Evolutionary conservation across 2,888 invertebrate genomes (phyloP), one percentile per base, ranked within the genome.

Genomic region (Anagyrus pseudococci): DNA sequence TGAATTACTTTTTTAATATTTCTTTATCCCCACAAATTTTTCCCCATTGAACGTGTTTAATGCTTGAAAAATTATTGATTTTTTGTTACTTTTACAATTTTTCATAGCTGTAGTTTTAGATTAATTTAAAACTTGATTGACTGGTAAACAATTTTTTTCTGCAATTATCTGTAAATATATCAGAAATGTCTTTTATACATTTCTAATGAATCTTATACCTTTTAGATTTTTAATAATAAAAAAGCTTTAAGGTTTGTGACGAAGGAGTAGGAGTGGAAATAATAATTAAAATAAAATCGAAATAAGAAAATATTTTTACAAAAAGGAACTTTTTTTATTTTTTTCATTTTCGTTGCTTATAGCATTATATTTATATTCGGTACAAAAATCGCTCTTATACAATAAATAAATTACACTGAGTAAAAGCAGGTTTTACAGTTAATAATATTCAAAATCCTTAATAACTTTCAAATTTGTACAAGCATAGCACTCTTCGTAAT

Each of bases 391-490:
- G 70, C 76, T 67, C 77, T 75, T 78, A 79, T 75, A 80, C 73
- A 80, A 79, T 80, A 80, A 80, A 80, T 80, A 80, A 79, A 73
- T 78, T 77, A 77, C 72, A 75, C 67, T 69, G 69, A 70, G 56
- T 44, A 63, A 67, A 59, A 57, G 43, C 41, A 56, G 52, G 47
- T 53, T 48, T 57, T 20, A 53, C 53, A 53, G 7, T 41, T 59
- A 43, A 15, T 52, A 47, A 48, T 49, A 54, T 54, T 65, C 29
- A 50, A 64, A 64, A 61, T 61, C 46, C 48, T 46, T 65, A 37
- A 33, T 53, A 47, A 49, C 19, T 44, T 44, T 44, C 58, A 48
- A 64, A 64, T 64, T 64, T 61, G 56, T 61, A 64, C 49, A 64
- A 64, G 43, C 40, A 56, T 49, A 48, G 43, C 57, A 61, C 53